Conservation (phyloP, 2,113 vertebrate genomes). For the Albula glossodonta region DNA sequence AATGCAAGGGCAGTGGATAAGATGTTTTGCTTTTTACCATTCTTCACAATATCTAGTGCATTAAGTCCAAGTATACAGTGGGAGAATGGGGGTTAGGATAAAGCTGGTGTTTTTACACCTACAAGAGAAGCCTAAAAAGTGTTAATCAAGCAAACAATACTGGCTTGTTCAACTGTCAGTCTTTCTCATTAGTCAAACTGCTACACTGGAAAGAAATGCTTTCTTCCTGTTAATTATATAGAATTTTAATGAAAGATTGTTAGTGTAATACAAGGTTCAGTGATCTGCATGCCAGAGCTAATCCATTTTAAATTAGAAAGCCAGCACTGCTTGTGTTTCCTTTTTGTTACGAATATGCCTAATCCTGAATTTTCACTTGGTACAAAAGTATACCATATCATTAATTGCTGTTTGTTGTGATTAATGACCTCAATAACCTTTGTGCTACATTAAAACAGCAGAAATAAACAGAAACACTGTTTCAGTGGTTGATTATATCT, state of each 20-base stretch:
- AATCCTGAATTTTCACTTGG: constrained; percentile 21
- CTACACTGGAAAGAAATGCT: not conserved
- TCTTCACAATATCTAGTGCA: no score
- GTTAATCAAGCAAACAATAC: not conserved
- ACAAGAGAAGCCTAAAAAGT: not conserved
- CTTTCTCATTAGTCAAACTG: not conserved
- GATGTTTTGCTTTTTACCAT: not conserved
- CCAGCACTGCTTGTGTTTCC: constrained; percentile 21
- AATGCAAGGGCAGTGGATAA: not conserved
- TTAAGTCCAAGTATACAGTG: no score
- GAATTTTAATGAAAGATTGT: constrained; percentile 31
- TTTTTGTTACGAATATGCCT: constrained; percentile 18
- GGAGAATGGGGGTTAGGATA: not conserved
- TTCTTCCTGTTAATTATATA: constrained; percentile 8
- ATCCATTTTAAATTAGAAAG: constrained; percentile 33
- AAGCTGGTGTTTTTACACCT: not conserved
- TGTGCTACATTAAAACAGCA: constrained; percentile 22
- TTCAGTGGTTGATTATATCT: constrained; percentile 21
- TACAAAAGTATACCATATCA: constrained; percentile 42
- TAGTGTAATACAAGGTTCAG: constrained; percentile 29
- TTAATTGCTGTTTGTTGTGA: constrained; percentile 36
- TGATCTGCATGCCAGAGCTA: constrained; percentile 25
- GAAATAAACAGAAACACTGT: constrained; percentile 28
- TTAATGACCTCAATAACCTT: constrained; percentile 44
- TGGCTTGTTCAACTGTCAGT: not conserved